phyloP scores from a whole-genome alignment of 2,797 vertebrate genomes.

The Enteromius fasciolatus region DNA sequence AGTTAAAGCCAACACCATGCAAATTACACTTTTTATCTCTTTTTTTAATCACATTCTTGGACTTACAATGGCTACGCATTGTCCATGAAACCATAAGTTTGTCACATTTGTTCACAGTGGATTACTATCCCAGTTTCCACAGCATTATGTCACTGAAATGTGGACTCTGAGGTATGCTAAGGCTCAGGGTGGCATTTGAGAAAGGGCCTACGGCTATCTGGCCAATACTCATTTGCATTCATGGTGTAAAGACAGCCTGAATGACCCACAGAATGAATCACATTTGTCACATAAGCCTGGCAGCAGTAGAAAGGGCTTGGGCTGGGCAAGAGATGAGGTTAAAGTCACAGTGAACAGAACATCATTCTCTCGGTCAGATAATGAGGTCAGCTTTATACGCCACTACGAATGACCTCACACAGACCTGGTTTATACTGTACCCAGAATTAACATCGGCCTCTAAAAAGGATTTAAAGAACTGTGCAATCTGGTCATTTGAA shows the following conservation, averaged over 20 bases:
- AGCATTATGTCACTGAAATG: neutral
- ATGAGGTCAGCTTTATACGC: constrained; percentile 24
- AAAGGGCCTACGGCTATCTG: neutral
- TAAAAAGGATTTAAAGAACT: neutral
- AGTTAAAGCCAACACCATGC: neutral
- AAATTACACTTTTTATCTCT: neutral
- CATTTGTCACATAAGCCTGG: constrained; percentile 39
- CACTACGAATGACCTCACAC: neutral
- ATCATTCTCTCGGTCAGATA: constrained; percentile 30
- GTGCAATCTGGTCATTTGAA: neutral
- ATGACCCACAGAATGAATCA: constrained; percentile 17
- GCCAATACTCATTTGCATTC: constrained; percentile 38
- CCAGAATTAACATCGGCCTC: neutral
- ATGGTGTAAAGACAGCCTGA: constrained; percentile 24
- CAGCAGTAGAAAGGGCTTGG: constrained; percentile 7
- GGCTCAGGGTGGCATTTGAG: constrained; percentile 19
- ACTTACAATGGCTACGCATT: no score
- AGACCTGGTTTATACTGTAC: neutral
- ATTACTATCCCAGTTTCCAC: constrained; percentile 1
- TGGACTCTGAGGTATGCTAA: neutral
- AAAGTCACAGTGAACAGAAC: constrained; percentile 38
- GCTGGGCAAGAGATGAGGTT: constrained; percentile 23
- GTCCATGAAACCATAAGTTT: neutral
- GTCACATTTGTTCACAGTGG: neutral
- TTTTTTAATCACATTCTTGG: neutral